Evolutionary conservation across 2,113 vertebrate species (phyloP), one percentile per base, ranked within the genome.

Genomic region (Pholis gunnellus): DNA sequence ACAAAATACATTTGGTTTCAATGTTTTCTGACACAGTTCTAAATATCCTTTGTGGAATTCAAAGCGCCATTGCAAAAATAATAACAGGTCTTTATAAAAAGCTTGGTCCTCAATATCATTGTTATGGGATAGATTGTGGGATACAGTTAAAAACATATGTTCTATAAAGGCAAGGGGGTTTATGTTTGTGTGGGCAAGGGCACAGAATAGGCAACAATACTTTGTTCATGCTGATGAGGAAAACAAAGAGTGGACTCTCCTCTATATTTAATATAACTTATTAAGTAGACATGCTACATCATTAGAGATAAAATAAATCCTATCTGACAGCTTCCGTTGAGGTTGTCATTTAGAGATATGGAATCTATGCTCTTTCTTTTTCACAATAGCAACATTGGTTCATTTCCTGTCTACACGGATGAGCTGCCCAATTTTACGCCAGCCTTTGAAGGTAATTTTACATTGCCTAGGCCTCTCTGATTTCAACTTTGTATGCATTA

Each of bases 401-500:
- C 94, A 96, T 96, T 97, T 97, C 95, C 78, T 80, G 73, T 84
- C 94, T 96, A 96, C 96, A 96, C 82, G 85, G 89, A 89, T 91
- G 90, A 92, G 82, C 81, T 76, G 95, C 95, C 95, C 95, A 97
- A 97, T 97, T 97, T 97, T 95, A 96, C 81, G 91, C 94, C 95
- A 96, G 92, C 96, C 96, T 96, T 96, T 92, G 94, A 90, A 94
- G 75, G 92, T 93, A 95, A 95, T 95, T 95, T 86, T 93, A 94
- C 95, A 94, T 93, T 93, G 93, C 95, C 93, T 92, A 88, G 95
- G 95, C 95, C 92, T 94, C 95, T 96, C 90, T 94, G 92, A 89
- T 94, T 93, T 88, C 81, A 92, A 87, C 92, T 95, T 92, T 93
- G 91, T 94, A 91, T 91, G 93, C 94, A 95, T 96, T 96, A 96